Evolutionary conservation across 2,113 vertebrate genomes (phyloP).

Genomic region (Anser brachyrhynchus): DNA sequence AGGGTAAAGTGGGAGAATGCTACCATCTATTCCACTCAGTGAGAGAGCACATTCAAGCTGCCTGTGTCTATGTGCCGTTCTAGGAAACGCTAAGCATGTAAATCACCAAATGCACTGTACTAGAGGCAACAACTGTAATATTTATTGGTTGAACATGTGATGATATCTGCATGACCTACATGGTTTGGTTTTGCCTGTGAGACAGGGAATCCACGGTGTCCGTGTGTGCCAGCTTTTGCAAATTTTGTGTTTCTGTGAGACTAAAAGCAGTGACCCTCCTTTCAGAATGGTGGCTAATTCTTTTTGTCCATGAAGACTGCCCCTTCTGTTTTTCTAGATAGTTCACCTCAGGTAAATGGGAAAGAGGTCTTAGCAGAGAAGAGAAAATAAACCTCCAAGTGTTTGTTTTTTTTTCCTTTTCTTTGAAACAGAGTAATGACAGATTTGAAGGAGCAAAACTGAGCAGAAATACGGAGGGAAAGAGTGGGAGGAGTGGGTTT

Average conservation of each 20-base stretch:
- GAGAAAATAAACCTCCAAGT: neutral
- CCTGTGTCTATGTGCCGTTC: neutral
- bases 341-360: neutral
- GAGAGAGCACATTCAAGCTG: neutral
- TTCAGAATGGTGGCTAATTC: neutral
- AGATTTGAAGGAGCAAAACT: neutral
- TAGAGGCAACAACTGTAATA: neutral
- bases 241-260: neutral
- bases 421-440: neutral
- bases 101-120: neutral
- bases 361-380: neutral
- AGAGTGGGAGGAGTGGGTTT: neutral
- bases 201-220: neutral
- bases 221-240: neutral
- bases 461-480: neutral
- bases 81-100: neutral
- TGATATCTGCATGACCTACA: neutral
- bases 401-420: accelerated
- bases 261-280: neutral
- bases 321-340: neutral
- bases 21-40: neutral
- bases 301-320: neutral
- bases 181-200: neutral
- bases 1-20: neutral
- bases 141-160: neutral